Percentiles rank a stretch among this genome's conserved stretches.
Conservation (phyloP, 2,888 invertebrate species). For the Polymixis flavicincta region DNA sequence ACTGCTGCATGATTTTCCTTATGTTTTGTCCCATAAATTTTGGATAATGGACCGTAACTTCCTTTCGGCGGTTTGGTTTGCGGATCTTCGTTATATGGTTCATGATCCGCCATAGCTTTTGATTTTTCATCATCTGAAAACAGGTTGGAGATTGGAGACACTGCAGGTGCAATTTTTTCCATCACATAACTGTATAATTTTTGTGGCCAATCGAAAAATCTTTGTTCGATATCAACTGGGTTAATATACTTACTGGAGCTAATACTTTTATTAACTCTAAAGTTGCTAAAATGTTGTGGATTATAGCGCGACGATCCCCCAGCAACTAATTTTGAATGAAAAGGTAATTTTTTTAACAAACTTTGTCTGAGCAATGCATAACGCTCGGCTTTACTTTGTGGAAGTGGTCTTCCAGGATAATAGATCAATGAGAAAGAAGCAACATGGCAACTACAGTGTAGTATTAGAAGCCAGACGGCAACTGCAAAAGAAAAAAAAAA, state of each 20-base stretch:
- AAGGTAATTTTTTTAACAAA: slow-evolving; percentile 14
- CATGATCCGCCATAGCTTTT: neutral
- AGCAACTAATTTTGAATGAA: slow-evolving; percentile 3
- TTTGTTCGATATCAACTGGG: neutral
- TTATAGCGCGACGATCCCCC: neutral
- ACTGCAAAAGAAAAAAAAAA: slow-evolving; percentile 44
- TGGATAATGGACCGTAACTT: neutral
- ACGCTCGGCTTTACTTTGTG: slow-evolving; percentile 9
- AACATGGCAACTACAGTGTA: slow-evolving; percentile 18
- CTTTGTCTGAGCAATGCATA: slow-evolving; percentile 9
- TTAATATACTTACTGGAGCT: neutral
- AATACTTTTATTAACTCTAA: neutral
- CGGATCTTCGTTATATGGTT: neutral
- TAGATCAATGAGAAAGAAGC: neutral
- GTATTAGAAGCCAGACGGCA: slow-evolving; percentile 29
- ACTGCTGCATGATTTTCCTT: neutral
- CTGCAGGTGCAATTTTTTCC: neutral
- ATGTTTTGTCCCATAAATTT: neutral
- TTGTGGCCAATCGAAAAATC: neutral
- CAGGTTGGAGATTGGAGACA: neutral
- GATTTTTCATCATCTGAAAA: neutral
- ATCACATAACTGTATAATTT: neutral
- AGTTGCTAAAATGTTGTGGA: slow-evolving; percentile 29
- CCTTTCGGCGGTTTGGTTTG: neutral
- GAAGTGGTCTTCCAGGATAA: slow-evolving; percentile 4